Conservation (phyloP, 92 coral and sea anemone genomes). For the Porites cylindrica region DNA sequence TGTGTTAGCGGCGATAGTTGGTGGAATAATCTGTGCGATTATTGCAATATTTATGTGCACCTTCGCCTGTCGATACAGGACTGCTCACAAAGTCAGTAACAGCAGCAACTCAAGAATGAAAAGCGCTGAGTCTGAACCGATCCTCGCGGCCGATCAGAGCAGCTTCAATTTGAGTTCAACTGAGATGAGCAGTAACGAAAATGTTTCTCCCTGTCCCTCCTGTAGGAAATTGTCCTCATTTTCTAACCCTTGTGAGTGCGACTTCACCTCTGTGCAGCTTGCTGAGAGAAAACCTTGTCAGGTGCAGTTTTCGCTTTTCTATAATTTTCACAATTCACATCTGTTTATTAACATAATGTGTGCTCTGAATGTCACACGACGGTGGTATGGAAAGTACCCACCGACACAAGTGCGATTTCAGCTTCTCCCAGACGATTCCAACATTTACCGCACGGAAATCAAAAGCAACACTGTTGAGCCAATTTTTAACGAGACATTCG, state of each 20-base stretch:
- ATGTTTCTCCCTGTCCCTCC: constrained; percentile 49
- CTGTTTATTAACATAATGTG: constrained; percentile 84
- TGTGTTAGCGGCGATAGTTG: constrained; percentile 23
- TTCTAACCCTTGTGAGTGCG: constrained; percentile 67
- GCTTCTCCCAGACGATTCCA: constrained; percentile 79
- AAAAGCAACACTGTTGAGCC: constrained; percentile 82
- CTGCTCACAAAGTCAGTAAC: background rate
- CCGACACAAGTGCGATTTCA: constrained; percentile 88
- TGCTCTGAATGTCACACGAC: constrained; percentile 81
- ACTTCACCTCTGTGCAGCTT: constrained; percentile 10
- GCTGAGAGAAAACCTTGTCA: constrained; percentile 67
- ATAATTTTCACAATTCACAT: constrained; percentile 78
- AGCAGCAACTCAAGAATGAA: background rate
- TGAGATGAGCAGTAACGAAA: constrained; percentile 18
- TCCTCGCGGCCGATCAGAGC: background rate
- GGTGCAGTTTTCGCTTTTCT: constrained; percentile 82
- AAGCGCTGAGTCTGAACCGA: constrained; percentile 23
- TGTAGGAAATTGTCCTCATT: constrained; percentile 62
- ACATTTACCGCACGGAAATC: constrained; percentile 74
- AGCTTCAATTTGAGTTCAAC: background rate
- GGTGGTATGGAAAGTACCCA: constrained; percentile 84
- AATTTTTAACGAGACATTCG: constrained; percentile 89
- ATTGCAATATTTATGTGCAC: constrained; percentile 19
- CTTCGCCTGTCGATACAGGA: constrained; percentile 16
- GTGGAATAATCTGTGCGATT: constrained; percentile 23